Percentiles rank a stretch among this genome's conserved stretches.
phyloP scores from a whole-genome alignment of 2,888 invertebrate species.

The Dryomyza anilis region DNA sequence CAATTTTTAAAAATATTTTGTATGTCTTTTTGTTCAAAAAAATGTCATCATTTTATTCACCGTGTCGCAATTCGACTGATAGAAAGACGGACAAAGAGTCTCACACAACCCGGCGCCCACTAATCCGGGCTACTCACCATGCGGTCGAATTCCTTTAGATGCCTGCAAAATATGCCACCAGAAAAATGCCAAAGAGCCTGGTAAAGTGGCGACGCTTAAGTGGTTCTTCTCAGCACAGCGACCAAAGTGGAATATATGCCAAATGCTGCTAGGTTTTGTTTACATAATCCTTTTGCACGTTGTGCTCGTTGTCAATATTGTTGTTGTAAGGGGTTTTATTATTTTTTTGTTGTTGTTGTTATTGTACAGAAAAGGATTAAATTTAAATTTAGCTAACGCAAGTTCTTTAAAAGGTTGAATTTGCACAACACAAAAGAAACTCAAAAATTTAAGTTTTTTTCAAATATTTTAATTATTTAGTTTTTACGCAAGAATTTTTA shows the following conservation, averaged over 20 bases:
- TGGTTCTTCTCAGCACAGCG: too few relatives aligned
- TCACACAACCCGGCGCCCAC: background rate
- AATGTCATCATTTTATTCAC: too few relatives aligned
- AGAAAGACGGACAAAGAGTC: background rate
- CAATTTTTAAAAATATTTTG: too few relatives aligned
- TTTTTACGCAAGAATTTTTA: too few relatives aligned
- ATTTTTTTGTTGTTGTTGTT: background rate
- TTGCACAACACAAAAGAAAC: too few relatives aligned
- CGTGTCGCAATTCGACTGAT: too few relatives aligned
- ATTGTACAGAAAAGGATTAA: background rate
- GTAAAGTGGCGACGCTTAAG: too few relatives aligned
- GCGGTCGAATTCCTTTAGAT: background rate
- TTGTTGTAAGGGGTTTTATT: conserved; percentile 7
- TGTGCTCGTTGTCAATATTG: background rate
- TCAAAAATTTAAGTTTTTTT: too few relatives aligned
- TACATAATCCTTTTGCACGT: conserved; percentile 19
- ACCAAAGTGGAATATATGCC: background rate
- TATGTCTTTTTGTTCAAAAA: too few relatives aligned
- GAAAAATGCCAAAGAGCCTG: background rate
- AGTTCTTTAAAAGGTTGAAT: too few relatives aligned
- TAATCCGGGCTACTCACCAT: conserved; percentile 4
- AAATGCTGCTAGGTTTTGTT: conserved; percentile 8
- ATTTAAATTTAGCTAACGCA: too few relatives aligned
- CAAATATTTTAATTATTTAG: too few relatives aligned
- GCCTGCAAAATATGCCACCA: background rate